Percentiles rank a stretch among this genome's conserved stretches.
Evolutionary conservation across 1,140 invertebrate species (phyloP).

Genomic region (Drosophila repleta): DNA sequence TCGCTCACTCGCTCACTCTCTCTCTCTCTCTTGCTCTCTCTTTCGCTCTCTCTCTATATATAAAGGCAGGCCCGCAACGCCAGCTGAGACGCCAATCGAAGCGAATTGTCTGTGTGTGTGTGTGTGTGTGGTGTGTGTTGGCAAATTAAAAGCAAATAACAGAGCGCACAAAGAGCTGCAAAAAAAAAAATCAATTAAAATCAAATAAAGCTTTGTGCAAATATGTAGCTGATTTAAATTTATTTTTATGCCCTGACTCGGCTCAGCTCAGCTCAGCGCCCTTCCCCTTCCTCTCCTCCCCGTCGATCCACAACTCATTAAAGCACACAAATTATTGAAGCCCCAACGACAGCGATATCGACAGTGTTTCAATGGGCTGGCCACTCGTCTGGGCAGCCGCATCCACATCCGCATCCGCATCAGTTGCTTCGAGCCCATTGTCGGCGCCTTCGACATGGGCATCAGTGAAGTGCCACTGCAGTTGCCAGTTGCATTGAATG

Average conservation of each 20-base stretch:
- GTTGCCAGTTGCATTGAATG: constrained; percentile 21
- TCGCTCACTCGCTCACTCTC: too few relatives aligned
- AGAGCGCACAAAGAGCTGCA: constrained; percentile 3
- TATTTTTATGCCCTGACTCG: constrained; percentile 54
- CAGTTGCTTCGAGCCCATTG: constrained; percentile 20
- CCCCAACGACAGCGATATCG: constrained; percentile 5
- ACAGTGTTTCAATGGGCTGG: constrained; percentile 65
- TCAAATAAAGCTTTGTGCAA: constrained; percentile 80
- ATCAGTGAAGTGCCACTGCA: constrained; percentile 61
- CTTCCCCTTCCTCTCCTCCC: background rate
- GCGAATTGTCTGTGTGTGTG: constrained; percentile 14
- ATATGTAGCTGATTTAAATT: constrained; percentile 77
- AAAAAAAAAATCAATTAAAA: constrained; percentile 74
- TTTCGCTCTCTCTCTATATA: too few relatives aligned
- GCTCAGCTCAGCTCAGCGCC: background rate
- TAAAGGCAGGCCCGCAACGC: background rate
- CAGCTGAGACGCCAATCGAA: constrained; percentile 49
- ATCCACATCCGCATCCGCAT: constrained; percentile 30
- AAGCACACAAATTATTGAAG: constrained; percentile 71
- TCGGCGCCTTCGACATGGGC: constrained; percentile 36
- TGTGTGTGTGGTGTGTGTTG: constrained; percentile 33
- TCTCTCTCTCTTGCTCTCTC: too few relatives aligned
- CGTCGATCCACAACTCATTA: constrained; percentile 46
- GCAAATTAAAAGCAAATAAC: constrained; percentile 77
- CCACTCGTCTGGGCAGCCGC: constrained; percentile 46